Evolutionary conservation across 2,888 invertebrate species (phyloP).

Genomic region (Amphipoea lucens): DNA sequence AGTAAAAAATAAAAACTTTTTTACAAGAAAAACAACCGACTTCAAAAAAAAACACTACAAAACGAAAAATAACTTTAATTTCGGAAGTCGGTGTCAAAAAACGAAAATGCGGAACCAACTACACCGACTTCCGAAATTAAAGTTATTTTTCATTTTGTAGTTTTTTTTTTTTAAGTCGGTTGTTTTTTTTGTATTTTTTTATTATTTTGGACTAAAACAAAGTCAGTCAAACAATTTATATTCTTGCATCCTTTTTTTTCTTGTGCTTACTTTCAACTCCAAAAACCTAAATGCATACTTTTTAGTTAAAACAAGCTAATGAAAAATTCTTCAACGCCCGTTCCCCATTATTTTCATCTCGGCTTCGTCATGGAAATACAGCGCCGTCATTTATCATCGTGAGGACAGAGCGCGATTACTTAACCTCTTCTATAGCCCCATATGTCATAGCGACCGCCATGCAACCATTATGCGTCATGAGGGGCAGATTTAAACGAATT

Average conservation of each 20-base stretch:
- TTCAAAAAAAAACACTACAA: too few species aligned
- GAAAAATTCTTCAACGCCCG: conserved; percentile 14
- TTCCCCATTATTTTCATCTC: conserved; percentile 23
- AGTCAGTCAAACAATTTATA: neutral
- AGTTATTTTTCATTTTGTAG: too few species aligned
- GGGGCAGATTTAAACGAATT: conserved; percentile 48
- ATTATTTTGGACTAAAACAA: neutral
- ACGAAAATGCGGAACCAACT: too few species aligned
- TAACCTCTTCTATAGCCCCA: conserved; percentile 43
- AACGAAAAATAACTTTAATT: too few species aligned
- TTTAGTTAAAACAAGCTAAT: conserved; percentile 8
- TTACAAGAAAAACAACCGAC: too few species aligned
- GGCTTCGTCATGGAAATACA: conserved; percentile 34
- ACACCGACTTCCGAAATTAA: too few species aligned
- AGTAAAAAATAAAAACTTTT: too few species aligned
- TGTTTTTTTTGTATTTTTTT: too few species aligned
- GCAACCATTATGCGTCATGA: conserved; percentile 30
- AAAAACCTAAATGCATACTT: neutral
- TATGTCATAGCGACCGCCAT: conserved; percentile 53
- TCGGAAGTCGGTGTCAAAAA: too few species aligned
- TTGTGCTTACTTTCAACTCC: too few species aligned
- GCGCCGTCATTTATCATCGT: conserved; percentile 44
- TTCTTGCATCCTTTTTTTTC: neutral
- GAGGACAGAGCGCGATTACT: conserved; percentile 40
- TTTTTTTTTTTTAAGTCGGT: too few species aligned